A percentile compares a stretch with the other conserved stretches of the same genome.
Evolutionary conservation across 2,888 invertebrate genomes (phyloP).

Genomic region (Campoplex capitator): DNA sequence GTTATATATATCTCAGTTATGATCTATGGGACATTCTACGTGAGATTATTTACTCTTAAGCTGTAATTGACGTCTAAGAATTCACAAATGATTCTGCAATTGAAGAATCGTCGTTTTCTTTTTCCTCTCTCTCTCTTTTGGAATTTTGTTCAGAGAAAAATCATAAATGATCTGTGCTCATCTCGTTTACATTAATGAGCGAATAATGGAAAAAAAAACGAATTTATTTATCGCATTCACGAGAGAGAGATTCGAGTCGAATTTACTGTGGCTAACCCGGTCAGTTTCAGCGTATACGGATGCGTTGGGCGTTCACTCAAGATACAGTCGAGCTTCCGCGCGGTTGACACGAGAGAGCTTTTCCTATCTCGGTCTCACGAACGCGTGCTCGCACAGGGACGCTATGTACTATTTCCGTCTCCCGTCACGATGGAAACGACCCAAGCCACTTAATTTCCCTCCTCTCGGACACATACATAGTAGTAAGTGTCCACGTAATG

Average conservation of each 20-base stretch:
- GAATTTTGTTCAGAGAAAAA: background rate
- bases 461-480: conserved; percentile 46
- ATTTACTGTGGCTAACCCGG: conserved; percentile 32
- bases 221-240: background rate
- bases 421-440: conserved; percentile 66
- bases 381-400: conserved; percentile 31
- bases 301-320: conserved; percentile 19
- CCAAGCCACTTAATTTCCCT: conserved; percentile 63
- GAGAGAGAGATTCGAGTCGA: background rate
- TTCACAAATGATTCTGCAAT: background rate
- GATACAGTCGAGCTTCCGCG: background rate
- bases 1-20: conserved; percentile 26
- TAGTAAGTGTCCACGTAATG: conserved; percentile 26
- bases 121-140: background rate
- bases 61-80: background rate
- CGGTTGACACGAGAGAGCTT: conserved; percentile 38
- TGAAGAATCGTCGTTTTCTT: background rate
- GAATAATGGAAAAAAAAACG: background rate
- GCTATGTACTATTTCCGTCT: conserved; percentile 63
- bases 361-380: conserved; percentile 34
- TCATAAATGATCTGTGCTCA: background rate
- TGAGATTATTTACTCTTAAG: background rate
- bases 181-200: background rate
- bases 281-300: conserved; percentile 31
- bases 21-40: conserved; percentile 11